Conservation (phyloP, 2,797 vertebrate species). For the Anguilla megastoma region DNA sequence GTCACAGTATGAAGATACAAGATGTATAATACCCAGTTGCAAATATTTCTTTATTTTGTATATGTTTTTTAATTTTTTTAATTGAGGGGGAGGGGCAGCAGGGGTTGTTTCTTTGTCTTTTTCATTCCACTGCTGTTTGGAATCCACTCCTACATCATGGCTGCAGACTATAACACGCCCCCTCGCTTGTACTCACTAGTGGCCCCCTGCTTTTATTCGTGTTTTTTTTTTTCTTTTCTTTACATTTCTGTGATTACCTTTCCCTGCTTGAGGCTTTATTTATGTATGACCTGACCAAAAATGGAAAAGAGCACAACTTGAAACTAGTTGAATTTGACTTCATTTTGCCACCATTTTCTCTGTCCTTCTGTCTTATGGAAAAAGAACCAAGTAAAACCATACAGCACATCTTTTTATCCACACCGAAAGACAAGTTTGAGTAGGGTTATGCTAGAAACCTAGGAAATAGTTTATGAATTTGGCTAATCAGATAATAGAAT, state of each 20-base stretch:
- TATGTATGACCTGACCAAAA: background rate
- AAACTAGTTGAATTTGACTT: background rate
- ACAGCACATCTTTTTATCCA: background rate
- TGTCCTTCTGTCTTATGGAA: background rate
- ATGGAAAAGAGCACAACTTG: background rate
- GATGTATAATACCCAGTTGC: background rate
- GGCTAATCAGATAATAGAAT: background rate
- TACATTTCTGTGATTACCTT: background rate
- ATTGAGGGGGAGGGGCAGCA: background rate
- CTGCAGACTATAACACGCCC: background rate
- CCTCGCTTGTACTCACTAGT: background rate
- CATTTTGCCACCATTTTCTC: background rate
- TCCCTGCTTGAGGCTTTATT: background rate
- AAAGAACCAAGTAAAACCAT: background rate
- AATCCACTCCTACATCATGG: conserved; percentile 16
- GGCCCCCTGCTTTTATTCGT: background rate
- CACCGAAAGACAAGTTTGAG: background rate
- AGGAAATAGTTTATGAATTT: background rate
- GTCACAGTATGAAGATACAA: background rate
- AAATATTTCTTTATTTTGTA: background rate
- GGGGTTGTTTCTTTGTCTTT: background rate
- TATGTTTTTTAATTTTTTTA: background rate
- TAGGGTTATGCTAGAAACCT: background rate
- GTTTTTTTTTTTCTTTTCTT: background rate
- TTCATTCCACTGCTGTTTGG: background rate